Base-by-base conservation (phyloP, 1,140 invertebrate genomes). In the Ips nitidus region DNA sequence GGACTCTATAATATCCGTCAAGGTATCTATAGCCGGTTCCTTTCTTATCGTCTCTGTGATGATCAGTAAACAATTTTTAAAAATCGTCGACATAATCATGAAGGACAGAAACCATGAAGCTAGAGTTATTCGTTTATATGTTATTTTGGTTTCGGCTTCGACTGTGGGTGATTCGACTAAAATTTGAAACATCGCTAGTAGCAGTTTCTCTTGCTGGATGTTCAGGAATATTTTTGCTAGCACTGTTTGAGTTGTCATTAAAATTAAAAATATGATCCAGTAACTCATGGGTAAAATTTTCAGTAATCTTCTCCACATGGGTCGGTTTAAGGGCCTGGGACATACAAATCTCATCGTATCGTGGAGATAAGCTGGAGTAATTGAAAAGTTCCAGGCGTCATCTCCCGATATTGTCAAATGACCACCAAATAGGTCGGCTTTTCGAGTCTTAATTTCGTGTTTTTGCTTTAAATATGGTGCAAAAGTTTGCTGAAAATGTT, bases 371-470 rank as follows among this genome's bases (percentile, higher is more conserved):
- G 41, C 36, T 37, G 59, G 59, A 4, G 41, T 61, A 6, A 61
- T 61, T 37, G 45, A 41, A 39, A 45, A 22, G 41, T 8, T 2
- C 22, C 5, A 37, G 5, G 47, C 59, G 2, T 61, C 59, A 22
- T n/a, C 36, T 36, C 42, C 36, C n/a, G 47, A 36, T 3, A 38
- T 47, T 45, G 59, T 61, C 6, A 61, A 37, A 37, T 61, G 43
- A 2, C 59, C 59, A 47, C 59, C 59, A 61, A 61, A 43, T 47
- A 61, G 45, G 40, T 61, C 59, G 4, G 22, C 45, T 2, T 50
- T n/a, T 41, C 37, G 37, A 6, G 22, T 38, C 37, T 45, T 3
- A 4, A 22, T 37, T 2, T 47, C 2, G 8, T 47, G 22, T 45
- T 47, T 61, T 47, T 37, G 2, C 5, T 61, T 4, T 8, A 47